Conservation (phyloP, 2,888 invertebrate genomes). For the Drosophila recens region DNA sequence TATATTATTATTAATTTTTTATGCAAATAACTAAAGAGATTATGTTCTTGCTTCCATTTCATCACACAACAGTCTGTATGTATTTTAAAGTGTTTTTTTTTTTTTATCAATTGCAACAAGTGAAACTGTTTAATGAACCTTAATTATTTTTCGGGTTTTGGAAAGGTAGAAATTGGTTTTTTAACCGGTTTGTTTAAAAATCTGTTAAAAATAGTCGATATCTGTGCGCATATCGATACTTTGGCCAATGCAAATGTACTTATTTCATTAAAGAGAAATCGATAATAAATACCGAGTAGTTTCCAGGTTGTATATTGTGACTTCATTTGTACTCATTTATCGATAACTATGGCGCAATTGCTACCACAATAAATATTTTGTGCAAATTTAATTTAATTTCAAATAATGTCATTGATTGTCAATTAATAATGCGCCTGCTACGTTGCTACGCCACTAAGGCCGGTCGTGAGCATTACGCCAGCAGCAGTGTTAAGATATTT, state of each 20-base stretch:
- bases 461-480: constrained; percentile 77
- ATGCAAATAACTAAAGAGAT: constrained; percentile 63
- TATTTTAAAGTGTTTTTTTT: constrained; percentile 69
- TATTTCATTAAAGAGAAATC: neutral
- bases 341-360: constrained; percentile 18
- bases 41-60: constrained; percentile 60
- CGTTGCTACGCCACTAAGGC: constrained; percentile 66
- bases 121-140: constrained; percentile 28
- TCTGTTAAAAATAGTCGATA: constrained; percentile 2
- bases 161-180: neutral
- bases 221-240: constrained; percentile 5
- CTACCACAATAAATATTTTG: constrained; percentile 11
- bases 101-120: constrained; percentile 29
- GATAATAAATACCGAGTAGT: neutral
- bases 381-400: constrained; percentile 17
- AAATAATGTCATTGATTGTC: constrained; percentile 19
- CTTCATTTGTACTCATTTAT: constrained; percentile 6
- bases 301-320: neutral
- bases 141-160: neutral
- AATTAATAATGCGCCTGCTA: constrained; percentile 50
- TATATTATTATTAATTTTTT: constrained; percentile 66
- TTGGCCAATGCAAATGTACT: neutral
- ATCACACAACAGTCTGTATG: constrained; percentile 65
- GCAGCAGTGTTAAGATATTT: constrained; percentile 79
- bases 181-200: constrained; percentile 1